Evolutionary conservation across 1,140 invertebrate species (phyloP), one percentile per base, ranked within the genome.

Genomic region (Melipona quadrifasciata): DNA sequence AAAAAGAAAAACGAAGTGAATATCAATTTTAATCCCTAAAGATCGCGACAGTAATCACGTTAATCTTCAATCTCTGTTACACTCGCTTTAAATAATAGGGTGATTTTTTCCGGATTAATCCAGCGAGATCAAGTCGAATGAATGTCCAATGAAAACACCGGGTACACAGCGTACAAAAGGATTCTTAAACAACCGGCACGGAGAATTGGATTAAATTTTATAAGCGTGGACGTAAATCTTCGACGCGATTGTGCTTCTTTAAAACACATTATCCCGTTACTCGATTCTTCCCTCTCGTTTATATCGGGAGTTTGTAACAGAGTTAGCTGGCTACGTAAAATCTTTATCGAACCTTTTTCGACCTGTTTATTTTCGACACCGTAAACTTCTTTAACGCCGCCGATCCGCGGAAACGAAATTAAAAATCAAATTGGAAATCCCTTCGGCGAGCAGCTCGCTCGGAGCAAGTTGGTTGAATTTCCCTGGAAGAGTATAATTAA

Each of bases 161-260:
- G 3, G 70, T 27, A 47, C n/a, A 39, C 19, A 68, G 34, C 12
- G 39, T 12, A 1, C 19, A 6, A 12, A 0, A 47, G 0, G 68
- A 71, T 71, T 47, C 39, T 70, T 70, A 16, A 70, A 70, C 8
- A 47, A 10, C 4, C 24, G 39, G 10, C 24, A 47, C 11, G 2
- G 27, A 53, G 64, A 21, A 51, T 11, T 34, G 64, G 51, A 27
- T 79, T 39, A 55, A 70, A 70, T n/a, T 70, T 79, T 55, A 67
- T 34, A 70, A 10, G 14, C 10, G 27, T 51, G 6, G 16, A n/a
- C 51, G 51, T 68, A 64, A 79, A 79, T 31, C 77, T 53, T 16
- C 14, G 16, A 55, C 77, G 21, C 24, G 64, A 68, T 53, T 79
- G 17, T 27, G 51, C 64, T 68, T 14, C 31, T 34, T 79, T 70